Base-by-base conservation (phyloP, 1,140 invertebrate species). In the Daktulosphaira vitifoliae region DNA sequence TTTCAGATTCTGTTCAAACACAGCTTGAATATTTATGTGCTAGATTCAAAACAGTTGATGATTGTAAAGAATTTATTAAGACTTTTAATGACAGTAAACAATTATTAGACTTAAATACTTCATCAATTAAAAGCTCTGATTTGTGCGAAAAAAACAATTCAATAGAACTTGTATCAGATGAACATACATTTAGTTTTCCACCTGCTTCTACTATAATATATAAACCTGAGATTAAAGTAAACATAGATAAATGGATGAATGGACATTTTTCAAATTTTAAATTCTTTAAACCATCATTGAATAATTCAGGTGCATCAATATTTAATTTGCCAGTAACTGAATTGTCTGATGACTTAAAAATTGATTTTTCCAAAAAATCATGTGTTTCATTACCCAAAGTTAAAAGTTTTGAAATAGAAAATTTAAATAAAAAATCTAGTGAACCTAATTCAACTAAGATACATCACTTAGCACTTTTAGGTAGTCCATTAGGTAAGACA, bases 21-120 rank as follows among this genome's bases (percentile, higher is more conserved):
- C 42, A 70, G 29, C 48, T 85, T n/a, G 90, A 93, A 74, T 87
- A 85, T 70, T 82, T 93, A 65, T 87, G 88, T 71, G 86, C 89
- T 29, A 79, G 81, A 69, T 93, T 94, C 71, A 92, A 91, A 72
- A 84, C 83, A 5, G 71, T 77, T 13, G 88, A 90, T 65, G 83
- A 85, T 69, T 84, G 86, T 9, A 74, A 79, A 42, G 75, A 81
- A 25, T 91, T 90, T 69, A 82, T 81, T 62, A 73, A 80, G 1
- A 75, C 78, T 3, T 89, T 88, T 72, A 81, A 85, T 68, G 75
- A 80, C 70, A 39, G 39, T 20, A 71, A 75, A 68, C 56, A 62
- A 46, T 39, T 39, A 3, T 33, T 38, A 20, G 44, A 38, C 20
- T 16, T 15, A 20, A 62, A 46, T 62, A 48, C 23, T 62, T 62